Evolutionary conservation across 2,888 invertebrate genomes (phyloP), one percentile per base, ranked within the genome.

Genomic region (Stenurella melanura): DNA sequence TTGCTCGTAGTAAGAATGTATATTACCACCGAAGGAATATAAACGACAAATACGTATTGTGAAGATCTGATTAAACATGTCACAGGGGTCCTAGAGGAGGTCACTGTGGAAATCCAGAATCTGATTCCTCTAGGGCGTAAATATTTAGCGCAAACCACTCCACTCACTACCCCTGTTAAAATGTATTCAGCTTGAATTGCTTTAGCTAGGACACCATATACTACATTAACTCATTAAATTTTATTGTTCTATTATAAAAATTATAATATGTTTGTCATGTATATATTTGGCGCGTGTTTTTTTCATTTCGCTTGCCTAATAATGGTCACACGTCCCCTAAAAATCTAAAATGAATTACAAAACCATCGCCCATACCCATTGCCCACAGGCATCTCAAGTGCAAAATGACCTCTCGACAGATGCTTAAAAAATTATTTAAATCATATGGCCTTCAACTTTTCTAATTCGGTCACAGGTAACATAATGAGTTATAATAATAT

Each of bases 291-390:
- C 50, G 11, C 57, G 57, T 19, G 57, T 57, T 18, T 19, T 19
- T 19, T 57, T 19, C n/a, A 19, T 21, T 21, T 21, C 21, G 18
- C 58, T 58, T 58, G 21, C 58, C 10, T 11, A 58, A 58, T 2
- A 18, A 58, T 58, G 58, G 21, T 19, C 58, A 58, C 19, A 58
- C 15, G 15, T 58, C 58, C 58, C 21, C 18, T 19, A 21, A 4
- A n/a, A 17, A 18, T 7, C 10, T 15, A 21, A 58, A 78, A 80
- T 18, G 26, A 58, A 58, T 58, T 58, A 19, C 21, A 58, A 21
- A 58, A 58, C 58, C 18, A 19, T 58, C 58, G 11, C 58, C 58
- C 18, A 19, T 58, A 5, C 58, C 58, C 58, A 19, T 15, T 9
- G 58, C 58, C 58, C 58, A 58, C 19, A 18, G 58, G 58, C 19